Percentiles rank a stretch among this genome's conserved stretches.
These are phyloP conservation scores for Psittacus erithacus DNA, from an alignment of 2,113 vertebrate genomes.

Conservation along the genomic window DNA sequence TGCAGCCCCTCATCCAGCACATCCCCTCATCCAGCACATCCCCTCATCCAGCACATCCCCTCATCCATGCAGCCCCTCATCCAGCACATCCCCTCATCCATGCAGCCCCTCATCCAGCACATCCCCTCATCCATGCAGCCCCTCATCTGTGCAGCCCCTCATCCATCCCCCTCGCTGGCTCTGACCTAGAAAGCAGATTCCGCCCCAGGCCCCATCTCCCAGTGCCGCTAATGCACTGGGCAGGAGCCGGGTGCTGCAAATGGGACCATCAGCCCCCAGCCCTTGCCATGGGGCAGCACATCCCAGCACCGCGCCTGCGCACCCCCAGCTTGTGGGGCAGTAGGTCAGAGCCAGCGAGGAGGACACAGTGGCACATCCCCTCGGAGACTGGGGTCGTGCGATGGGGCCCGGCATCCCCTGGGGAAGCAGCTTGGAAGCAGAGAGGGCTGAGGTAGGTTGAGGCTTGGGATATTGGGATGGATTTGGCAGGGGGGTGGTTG, in stretches of 20 bases:
- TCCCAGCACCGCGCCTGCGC: background rate
- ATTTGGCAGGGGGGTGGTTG: background rate
- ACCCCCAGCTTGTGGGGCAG: background rate
- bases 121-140: background rate
- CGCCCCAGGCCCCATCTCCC: constrained; percentile 1
- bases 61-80: background rate
- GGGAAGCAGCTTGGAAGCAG: background rate
- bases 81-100: background rate
- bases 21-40: too few species aligned
- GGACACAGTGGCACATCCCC: rapidly evolving
- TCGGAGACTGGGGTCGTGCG: rapidly evolving
- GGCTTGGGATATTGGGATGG: rapidly evolving
- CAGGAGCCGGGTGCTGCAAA: constrained; percentile 10
- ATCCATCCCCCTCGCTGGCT: background rate
- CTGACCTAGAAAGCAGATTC: constrained; percentile 51
- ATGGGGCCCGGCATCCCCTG: rapidly evolving
- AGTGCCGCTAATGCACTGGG: constrained; percentile 37
- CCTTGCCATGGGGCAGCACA: background rate
- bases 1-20: too few species aligned
- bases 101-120: background rate
- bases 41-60: too few species aligned
- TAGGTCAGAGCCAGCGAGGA: constrained; percentile 3
- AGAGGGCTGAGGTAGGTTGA: background rate
- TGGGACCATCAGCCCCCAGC: background rate
- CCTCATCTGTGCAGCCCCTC: background rate